These are phyloP conservation scores for Deilephila elpenor DNA, from an alignment of 2,888 invertebrate genomes.

Conservation along the genomic window DNA sequence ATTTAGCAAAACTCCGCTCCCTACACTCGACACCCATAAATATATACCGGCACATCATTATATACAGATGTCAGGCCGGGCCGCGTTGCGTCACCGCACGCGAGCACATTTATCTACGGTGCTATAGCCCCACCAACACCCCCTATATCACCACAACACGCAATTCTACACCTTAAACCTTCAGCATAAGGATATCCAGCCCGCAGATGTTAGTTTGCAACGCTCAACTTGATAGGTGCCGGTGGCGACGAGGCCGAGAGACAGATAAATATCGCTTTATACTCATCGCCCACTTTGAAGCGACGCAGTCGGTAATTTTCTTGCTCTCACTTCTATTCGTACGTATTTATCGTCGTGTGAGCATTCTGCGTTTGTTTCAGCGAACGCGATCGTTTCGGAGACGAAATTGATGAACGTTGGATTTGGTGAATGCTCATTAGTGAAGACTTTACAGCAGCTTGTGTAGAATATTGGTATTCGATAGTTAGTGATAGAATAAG, in stretches of 20 bases:
- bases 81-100: constrained; percentile 64
- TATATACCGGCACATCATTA: constrained; percentile 33
- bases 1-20: constrained; percentile 27
- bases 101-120: constrained; percentile 59
- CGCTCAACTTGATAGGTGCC: constrained; percentile 61
- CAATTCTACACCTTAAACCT: constrained; percentile 43
- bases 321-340: constrained; percentile 43
- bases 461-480: too few species aligned
- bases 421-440: background rate
- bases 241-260: constrained; percentile 61
- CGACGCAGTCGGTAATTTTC: constrained; percentile 63
- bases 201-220: constrained; percentile 42
- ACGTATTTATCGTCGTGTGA: constrained; percentile 4
- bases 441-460: too few species aligned
- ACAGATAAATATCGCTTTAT: constrained; percentile 71
- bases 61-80: constrained; percentile 52
- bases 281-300: constrained; percentile 68
- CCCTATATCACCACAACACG: constrained; percentile 29
- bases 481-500: too few species aligned
- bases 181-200: constrained; percentile 36
- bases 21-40: constrained; percentile 32
- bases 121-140: constrained; percentile 45
- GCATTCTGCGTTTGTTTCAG: background rate
- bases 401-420: background rate
- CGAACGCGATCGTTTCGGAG: background rate